Percentiles rank a stretch among this genome's conserved stretches.
phyloP scores from a whole-genome alignment of 2,113 vertebrate genomes.

The Hiodon alosoides region DNA sequence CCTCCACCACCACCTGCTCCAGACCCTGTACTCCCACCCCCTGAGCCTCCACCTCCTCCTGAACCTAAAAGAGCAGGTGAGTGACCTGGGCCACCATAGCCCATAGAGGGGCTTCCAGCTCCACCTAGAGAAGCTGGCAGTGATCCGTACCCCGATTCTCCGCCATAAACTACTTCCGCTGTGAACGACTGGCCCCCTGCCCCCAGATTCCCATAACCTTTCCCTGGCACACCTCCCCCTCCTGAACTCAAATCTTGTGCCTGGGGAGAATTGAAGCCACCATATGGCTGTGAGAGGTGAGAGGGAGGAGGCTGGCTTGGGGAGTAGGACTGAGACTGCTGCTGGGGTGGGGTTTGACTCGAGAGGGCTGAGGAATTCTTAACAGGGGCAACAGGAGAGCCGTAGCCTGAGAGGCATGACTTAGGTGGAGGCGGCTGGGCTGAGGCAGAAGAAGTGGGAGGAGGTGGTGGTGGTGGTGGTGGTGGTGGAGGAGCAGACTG shows the following conservation, averaged over 20 bases:
- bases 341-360: slow-evolving; percentile 72
- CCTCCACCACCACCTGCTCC: slow-evolving; percentile 49
- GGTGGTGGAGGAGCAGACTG: slow-evolving; percentile 48
- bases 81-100: slow-evolving; percentile 80
- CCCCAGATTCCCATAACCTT: slow-evolving; percentile 59
- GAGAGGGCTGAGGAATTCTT: slow-evolving; percentile 77
- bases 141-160: slow-evolving; percentile 66
- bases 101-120: slow-evolving; percentile 80
- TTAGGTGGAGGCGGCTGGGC: slow-evolving; percentile 58
- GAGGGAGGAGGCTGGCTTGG: slow-evolving; percentile 69
- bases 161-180: slow-evolving; percentile 64
- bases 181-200: slow-evolving; percentile 72
- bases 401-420: slow-evolving; percentile 67
- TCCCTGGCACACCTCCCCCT: slow-evolving; percentile 49
- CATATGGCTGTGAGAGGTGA: slow-evolving; percentile 66
- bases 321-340: slow-evolving; percentile 70
- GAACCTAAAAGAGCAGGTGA: slow-evolving; percentile 83
- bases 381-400: slow-evolving; percentile 65
- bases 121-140: slow-evolving; percentile 65
- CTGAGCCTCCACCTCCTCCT: slow-evolving; percentile 60
- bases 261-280: slow-evolving; percentile 74
- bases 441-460: slow-evolving; percentile 46
- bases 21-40: slow-evolving; percentile 36
- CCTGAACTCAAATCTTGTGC: slow-evolving; percentile 75
- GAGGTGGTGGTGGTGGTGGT: slow-evolving; percentile 56